Conservation (phyloP, 53 echinoderm and acorn worm species). For the Crossaster papposus region DNA sequence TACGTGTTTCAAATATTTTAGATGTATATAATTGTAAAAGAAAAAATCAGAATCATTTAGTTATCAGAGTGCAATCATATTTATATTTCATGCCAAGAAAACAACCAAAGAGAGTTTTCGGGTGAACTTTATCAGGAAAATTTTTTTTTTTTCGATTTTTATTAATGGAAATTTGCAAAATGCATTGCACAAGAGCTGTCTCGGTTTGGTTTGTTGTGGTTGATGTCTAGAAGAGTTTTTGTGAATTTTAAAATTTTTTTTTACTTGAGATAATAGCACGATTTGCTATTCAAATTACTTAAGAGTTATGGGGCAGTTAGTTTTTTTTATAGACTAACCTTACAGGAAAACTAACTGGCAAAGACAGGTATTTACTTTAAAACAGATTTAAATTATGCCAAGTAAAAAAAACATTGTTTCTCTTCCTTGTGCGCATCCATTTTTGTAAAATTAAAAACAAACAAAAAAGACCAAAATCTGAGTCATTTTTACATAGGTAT, state of each 20-base stretch:
- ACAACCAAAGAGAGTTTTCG: conserved; percentile 3
- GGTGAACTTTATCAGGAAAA: neutral
- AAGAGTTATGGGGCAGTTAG: no score
- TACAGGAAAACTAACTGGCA: no score
- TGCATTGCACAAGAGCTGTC: neutral
- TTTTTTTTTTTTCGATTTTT: neutral
- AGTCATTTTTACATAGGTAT: no score
- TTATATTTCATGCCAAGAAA: conserved; percentile 27
- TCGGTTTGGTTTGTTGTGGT: neutral
- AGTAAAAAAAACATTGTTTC: no score
- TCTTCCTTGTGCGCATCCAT: no score
- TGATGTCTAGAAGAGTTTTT: neutral
- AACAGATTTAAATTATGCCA: no score
- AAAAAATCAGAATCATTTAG: neutral
- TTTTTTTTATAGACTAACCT: no score
- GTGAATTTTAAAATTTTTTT: neutral
- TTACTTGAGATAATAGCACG: neutral
- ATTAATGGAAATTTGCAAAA: conserved; percentile 15
- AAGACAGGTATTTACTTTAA: no score
- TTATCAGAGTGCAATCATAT: conserved; percentile 36
- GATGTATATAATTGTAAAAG: neutral
- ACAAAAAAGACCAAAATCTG: no score
- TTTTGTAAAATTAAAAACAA: no score
- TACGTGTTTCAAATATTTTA: neutral
- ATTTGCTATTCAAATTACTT: neutral